Percentiles rank a stretch among this genome's conserved stretches.
phyloP scores from a whole-genome alignment of 2,797 vertebrate genomes.

The Limosa lapponica region DNA sequence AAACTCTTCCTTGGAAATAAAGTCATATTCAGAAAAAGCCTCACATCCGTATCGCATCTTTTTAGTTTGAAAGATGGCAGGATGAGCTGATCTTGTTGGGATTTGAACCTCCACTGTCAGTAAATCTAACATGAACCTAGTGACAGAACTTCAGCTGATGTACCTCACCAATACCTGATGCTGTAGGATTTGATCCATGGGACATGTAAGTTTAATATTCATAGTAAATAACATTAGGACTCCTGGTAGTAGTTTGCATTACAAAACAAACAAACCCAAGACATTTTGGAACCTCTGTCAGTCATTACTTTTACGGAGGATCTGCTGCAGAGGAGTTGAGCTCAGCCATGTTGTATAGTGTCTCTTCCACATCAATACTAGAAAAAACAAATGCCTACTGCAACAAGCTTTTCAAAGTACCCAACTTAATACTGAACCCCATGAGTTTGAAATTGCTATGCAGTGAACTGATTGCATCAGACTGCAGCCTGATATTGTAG shows the following conservation, averaged over 20 bases:
- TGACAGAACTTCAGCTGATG: neutral
- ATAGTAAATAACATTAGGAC: neutral
- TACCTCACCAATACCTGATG: neutral
- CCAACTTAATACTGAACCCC: accelerated
- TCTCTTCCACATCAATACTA: neutral
- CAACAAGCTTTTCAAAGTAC: neutral
- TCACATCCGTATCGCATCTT: neutral
- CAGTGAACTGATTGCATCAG: neutral
- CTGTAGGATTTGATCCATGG: neutral
- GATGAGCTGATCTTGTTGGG: neutral
- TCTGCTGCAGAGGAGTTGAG: neutral
- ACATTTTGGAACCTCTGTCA: neutral
- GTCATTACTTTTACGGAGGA: neutral
- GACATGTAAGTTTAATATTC: neutral
- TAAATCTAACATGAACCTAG: neutral
- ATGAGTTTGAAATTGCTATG: neutral
- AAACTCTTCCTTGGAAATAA: neutral
- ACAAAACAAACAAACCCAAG: neutral
- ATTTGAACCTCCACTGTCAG: neutral
- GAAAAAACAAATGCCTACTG: too few species aligned
- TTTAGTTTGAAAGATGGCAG: neutral
- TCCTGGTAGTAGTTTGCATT: neutral
- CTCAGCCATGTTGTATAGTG: neutral
- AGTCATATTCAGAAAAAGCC: neutral
- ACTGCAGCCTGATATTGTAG: neutral